A percentile compares a stretch with the other conserved stretches of the same genome.
phyloP scores from a whole-genome alignment of 2,797 vertebrate genomes.

The Heteromormyrus szaboi region DNA sequence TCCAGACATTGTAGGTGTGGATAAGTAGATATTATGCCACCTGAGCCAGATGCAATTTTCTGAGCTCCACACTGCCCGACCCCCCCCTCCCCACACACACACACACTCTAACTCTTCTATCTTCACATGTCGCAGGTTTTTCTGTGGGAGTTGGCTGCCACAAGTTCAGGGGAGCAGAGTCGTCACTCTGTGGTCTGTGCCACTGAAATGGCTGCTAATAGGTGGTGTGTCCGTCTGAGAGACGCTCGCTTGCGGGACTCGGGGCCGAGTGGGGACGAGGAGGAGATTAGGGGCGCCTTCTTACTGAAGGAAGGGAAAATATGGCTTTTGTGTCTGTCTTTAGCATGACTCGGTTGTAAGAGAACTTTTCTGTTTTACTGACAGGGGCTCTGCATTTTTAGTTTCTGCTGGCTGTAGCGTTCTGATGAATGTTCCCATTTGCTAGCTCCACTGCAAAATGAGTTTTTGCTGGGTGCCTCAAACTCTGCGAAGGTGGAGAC shows the following conservation, averaged over 20 bases:
- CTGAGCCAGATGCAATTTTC: conserved; percentile 32
- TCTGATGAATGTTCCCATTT: neutral
- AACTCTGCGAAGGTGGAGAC: neutral
- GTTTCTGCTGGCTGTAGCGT: neutral
- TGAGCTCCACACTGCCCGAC: neutral
- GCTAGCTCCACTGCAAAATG: neutral
- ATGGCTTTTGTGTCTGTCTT: neutral
- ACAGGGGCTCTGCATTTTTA: neutral
- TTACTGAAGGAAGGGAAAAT: conserved; percentile 27
- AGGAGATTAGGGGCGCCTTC: conserved; percentile 28
- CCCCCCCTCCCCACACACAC: neutral
- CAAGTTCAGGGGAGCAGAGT: conserved; percentile 1
- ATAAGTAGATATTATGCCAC: conserved; percentile 36
- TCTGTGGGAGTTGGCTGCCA: neutral
- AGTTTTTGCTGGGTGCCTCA: neutral
- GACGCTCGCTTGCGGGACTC: conserved; percentile 51
- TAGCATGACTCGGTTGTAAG: neutral
- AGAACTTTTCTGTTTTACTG: neutral
- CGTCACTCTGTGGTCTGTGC: conserved; percentile 20
- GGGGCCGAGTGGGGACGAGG: conserved; percentile 34
- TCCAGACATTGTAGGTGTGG: conserved; percentile 41
- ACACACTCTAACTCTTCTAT: too few species aligned
- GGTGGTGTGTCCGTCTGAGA: conserved; percentile 37
- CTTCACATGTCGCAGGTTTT: neutral
- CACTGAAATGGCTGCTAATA: conserved; percentile 49